Base-by-base conservation (phyloP, 2,797 vertebrate genomes). In the Acanthopagrus latus region DNA sequence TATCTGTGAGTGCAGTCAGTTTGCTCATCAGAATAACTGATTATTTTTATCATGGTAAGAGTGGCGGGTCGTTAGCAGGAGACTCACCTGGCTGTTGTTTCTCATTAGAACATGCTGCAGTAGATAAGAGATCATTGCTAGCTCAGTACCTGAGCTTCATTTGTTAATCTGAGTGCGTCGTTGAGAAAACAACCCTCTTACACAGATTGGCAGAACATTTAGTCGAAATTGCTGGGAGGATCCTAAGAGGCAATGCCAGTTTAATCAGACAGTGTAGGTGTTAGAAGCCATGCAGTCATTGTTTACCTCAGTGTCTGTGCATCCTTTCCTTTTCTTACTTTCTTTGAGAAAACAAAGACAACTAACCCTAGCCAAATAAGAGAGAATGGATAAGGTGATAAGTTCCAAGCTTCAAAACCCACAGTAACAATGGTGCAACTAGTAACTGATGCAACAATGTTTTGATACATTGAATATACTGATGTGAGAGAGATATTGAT, bases 141-240 rank as follows among this genome's bases (percentile, higher is more conserved):
- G 17, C 58, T 80, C 57, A 7, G 23, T 60, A 76, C 78, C 72
- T 80, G 69, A 64, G 54, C 74, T 54, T 69, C 59, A 52, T 54
- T 56, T 46, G 84, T 65, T 68, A 75, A 83, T 81, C 63, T 82
- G 47, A 73, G 72, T 71, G 83, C 68, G 62, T 81, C 51, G n/a
- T 21, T 70, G 51, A 77, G 78, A 71, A 83, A 77, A 76, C 43
- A 7, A 29, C 62, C 48, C 63, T 72, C 29, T 77, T 14, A 50
- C 51, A n/a, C 66, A 81, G 69, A 71, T 70, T 70, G 58, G 62
- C 63, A 46, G 50, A 76, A 44, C 65, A 78, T 80, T 81, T 83
- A 80, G 69, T 77, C 60, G 16, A 52, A 64, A 29, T 70, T 60
- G 66, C 64, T 50, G 58, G 48, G 62, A 71, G 51, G 63, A 64